Conservation (phyloP, 2,888 invertebrate species). For the Mesorhabditis spiculigera region DNA sequence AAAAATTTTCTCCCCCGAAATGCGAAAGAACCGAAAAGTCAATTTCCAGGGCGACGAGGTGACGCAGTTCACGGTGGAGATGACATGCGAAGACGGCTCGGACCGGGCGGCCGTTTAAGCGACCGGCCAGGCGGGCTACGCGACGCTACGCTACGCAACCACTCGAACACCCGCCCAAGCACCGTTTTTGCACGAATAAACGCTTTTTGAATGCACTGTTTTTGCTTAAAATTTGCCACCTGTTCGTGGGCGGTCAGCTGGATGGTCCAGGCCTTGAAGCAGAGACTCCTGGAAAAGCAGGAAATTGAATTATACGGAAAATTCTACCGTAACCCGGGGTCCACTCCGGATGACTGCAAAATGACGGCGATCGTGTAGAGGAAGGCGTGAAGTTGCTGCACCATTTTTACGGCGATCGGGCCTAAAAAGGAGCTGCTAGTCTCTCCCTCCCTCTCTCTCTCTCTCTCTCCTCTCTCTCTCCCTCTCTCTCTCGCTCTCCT, state of each 20-base stretch:
- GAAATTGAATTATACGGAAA: neutral
- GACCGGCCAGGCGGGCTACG: too few relatives aligned
- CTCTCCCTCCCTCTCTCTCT: neutral
- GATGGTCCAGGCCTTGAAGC: slow-evolving; percentile 57
- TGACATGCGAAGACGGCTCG: too few relatives aligned
- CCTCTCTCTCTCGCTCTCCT: neutral
- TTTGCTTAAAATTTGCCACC: slow-evolving; percentile 16
- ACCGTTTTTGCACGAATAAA: too few relatives aligned
- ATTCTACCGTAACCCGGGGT: slow-evolving; percentile 20
- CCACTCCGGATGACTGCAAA: slow-evolving; percentile 46
- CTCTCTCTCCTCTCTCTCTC: too few relatives aligned
- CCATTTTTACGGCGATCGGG: slow-evolving; percentile 38
- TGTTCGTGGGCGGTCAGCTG: slow-evolving; percentile 56
- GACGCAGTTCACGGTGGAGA: too few relatives aligned
- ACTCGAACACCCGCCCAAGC: too few relatives aligned
- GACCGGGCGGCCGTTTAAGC: too few relatives aligned
- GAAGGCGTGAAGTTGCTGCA: slow-evolving; percentile 51
- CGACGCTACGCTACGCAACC: too few relatives aligned
- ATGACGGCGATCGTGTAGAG: slow-evolving; percentile 51
- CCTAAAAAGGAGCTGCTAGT: slow-evolving; percentile 20
- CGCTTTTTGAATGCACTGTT: neutral
- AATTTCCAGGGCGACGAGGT: too few relatives aligned
- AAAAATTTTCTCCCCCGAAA: too few relatives aligned
- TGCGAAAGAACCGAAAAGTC: too few relatives aligned
- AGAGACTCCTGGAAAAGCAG: slow-evolving; percentile 42